phyloP scores from a whole-genome alignment of 2,888 invertebrate species.

The Cyrtodaria siliqua region DNA sequence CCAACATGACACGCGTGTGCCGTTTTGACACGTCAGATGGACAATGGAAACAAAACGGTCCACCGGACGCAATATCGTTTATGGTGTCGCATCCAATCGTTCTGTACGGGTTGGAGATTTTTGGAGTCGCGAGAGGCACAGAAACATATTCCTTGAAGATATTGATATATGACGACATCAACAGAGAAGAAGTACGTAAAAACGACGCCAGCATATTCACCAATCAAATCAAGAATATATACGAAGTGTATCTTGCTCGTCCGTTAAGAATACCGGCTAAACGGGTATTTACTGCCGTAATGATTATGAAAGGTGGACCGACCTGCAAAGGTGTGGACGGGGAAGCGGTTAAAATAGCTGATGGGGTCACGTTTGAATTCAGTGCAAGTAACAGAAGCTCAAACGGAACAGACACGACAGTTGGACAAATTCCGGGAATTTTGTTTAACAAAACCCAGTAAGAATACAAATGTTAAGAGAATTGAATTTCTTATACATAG shows the following conservation, averaged over 20 bases:
- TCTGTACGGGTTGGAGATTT: conserved; percentile 56
- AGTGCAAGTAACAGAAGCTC: conserved; percentile 55
- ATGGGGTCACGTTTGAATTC: conserved; percentile 61
- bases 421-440: conserved; percentile 60
- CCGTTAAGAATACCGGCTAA: conserved; percentile 49
- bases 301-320: conserved; percentile 43
- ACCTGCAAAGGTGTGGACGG: conserved; percentile 61
- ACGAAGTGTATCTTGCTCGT: conserved; percentile 47
- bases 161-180: conserved; percentile 51
- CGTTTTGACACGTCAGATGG: conserved; percentile 48
- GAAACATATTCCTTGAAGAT: conserved; percentile 41
- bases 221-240: conserved; percentile 31
- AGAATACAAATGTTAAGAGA: too few species aligned
- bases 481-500: too few species aligned
- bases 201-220: conserved; percentile 49
- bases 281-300: conserved; percentile 46
- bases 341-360: conserved; percentile 22
- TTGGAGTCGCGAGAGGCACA: conserved; percentile 39
- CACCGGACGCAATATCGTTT: conserved; percentile 61
- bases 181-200: conserved; percentile 46
- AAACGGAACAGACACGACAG: conserved; percentile 57
- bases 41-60: conserved; percentile 61
- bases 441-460: conserved; percentile 52
- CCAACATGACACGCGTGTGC: conserved; percentile 23
- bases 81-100: conserved; percentile 47